Percentiles rank a stretch among this genome's conserved stretches.
Evolutionary conservation across 2,113 vertebrate genomes (phyloP).

Genomic region (Ramphastos sulfuratus): DNA sequence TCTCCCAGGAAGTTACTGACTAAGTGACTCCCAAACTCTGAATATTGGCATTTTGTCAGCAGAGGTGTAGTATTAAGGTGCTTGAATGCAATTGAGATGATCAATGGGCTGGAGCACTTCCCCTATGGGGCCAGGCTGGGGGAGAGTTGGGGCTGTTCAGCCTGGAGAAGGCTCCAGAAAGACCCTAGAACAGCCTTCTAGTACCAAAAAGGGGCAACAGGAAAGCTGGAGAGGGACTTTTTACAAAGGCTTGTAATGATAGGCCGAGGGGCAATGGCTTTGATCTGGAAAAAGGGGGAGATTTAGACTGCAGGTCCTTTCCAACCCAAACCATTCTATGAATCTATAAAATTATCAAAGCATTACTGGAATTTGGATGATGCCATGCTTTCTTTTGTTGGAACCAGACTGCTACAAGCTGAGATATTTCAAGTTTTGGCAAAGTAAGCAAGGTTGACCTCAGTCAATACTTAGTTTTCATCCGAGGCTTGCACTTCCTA

Average conservation of each 20-base stretch:
- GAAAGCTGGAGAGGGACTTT: too few relatives aligned
- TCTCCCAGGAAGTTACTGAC: not conserved
- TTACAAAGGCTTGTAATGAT: too few relatives aligned
- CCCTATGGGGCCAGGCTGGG: too few relatives aligned
- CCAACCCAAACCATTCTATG: too few relatives aligned
- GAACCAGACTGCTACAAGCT: not conserved
- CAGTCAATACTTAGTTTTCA: not conserved
- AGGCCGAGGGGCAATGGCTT: too few relatives aligned
- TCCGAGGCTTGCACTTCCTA: not conserved
- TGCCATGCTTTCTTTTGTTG: not conserved
- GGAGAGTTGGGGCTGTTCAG: too few relatives aligned
- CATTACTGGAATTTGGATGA: not conserved
- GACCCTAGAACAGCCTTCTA: too few relatives aligned
- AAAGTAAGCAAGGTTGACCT: not conserved
- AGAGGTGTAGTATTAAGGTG: not conserved
- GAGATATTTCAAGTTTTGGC: not conserved
- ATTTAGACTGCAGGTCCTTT: too few relatives aligned
- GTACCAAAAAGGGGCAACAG: too few relatives aligned
- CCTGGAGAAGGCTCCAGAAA: too few relatives aligned
- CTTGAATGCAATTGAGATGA: not conserved
- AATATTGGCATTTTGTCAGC: not conserved
- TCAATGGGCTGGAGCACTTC: too few relatives aligned
- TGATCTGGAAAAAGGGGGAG: too few relatives aligned
- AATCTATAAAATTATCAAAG: not conserved
- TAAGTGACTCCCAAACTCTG: not conserved